Conservation (phyloP, 2,797 vertebrate genomes). For the Alca torda region DNA sequence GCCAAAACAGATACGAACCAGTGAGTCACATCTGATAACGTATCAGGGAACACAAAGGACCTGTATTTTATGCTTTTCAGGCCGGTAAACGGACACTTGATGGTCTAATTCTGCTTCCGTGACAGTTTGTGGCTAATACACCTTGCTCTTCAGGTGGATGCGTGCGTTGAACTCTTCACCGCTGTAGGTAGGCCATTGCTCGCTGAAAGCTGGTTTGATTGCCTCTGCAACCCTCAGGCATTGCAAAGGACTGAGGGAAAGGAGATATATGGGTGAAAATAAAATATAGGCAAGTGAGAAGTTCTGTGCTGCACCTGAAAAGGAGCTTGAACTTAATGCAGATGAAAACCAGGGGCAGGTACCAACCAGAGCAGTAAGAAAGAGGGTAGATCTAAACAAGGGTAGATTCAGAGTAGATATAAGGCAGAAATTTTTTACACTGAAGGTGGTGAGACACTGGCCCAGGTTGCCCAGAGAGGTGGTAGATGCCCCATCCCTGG, state of each 20-base stretch:
- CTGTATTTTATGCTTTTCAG: background rate
- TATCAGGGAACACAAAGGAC: conserved; percentile 18
- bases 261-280: background rate
- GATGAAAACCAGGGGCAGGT: background rate
- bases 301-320: background rate
- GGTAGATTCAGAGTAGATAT: background rate
- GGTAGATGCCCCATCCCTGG: background rate
- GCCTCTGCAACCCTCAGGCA: background rate
- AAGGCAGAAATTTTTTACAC: background rate
- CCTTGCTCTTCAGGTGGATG: background rate
- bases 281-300: background rate
- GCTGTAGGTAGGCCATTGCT: background rate
- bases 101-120: background rate
- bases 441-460: background rate
- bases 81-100: background rate
- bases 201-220: background rate
- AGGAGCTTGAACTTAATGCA: background rate
- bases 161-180: background rate
- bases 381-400: background rate
- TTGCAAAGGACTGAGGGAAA: background rate
- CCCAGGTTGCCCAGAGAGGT: background rate
- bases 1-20: background rate
- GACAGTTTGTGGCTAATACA: background rate
- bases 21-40: conserved; percentile 54
- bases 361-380: background rate